These are phyloP conservation scores for Rugalucina vietnamica DNA, from an alignment of 2,888 invertebrate genomes.

Conservation along the genomic window DNA sequence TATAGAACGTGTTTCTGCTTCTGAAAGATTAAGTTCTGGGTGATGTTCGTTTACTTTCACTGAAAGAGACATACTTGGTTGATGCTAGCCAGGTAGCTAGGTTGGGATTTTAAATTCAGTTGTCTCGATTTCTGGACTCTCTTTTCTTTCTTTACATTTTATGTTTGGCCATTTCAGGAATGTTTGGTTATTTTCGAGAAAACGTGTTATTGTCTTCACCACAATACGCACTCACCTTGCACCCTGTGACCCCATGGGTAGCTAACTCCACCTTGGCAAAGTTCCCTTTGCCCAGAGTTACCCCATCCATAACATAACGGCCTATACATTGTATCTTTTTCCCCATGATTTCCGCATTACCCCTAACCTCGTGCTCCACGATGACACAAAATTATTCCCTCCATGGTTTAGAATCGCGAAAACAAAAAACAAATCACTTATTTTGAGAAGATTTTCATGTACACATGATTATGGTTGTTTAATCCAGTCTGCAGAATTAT, in stretches of 20 bases:
- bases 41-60: too few relatives aligned
- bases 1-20: too few relatives aligned
- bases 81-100: too few relatives aligned
- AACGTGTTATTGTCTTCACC: background rate
- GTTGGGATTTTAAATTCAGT: too few relatives aligned
- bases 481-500: slow-evolving; percentile 20
- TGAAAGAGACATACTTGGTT: too few relatives aligned
- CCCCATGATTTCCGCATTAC: slow-evolving; percentile 78
- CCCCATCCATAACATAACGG: slow-evolving; percentile 89
- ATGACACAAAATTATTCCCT: slow-evolving; percentile 25
- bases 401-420: slow-evolving; percentile 35
- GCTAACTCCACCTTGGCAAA: slow-evolving; percentile 91
- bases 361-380: slow-evolving; percentile 33
- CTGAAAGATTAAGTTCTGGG: too few relatives aligned
- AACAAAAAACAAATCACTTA: background rate
- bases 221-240: slow-evolving; percentile 86
- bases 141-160: background rate
- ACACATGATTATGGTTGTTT: slow-evolving; percentile 12
- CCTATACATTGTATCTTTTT: slow-evolving; percentile 86
- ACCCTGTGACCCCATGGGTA: slow-evolving; percentile 88
- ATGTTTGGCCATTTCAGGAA: background rate
- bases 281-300: slow-evolving; percentile 90
- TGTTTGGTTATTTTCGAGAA: background rate
- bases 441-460: background rate
- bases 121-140: background rate